Evolutionary conservation across 2,113 vertebrate genomes (phyloP).

Genomic region (Tapirus terrestris): DNA sequence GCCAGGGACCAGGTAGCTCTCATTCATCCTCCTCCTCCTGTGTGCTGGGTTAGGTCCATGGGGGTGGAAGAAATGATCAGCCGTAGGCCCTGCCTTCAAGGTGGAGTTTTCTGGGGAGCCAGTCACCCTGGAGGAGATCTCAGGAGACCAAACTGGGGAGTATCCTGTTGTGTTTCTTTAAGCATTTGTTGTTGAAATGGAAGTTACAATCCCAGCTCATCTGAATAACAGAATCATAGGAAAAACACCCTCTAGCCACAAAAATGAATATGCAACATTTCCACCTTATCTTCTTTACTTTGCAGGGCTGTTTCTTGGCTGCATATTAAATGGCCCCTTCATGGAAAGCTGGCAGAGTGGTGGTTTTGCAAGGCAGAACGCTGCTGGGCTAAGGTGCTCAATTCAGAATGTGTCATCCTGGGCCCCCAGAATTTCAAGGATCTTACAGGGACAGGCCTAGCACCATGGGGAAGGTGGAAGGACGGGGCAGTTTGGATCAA

Average conservation of each 20-base stretch:
- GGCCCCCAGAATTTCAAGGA: conserved; percentile 64
- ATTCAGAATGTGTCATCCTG: conserved; percentile 72
- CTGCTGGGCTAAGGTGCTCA: conserved; percentile 78
- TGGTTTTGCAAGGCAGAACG: conserved; percentile 76
- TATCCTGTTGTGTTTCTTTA: conserved; percentile 82
- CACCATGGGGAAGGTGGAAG: conserved; percentile 26
- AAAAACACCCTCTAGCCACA: conserved; percentile 84
- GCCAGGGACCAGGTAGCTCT: not conserved
- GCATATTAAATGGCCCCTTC: conserved; percentile 83
- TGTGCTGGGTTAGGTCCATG: not conserved
- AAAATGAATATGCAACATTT: conserved; percentile 86
- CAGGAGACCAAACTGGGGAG: conserved; percentile 41
- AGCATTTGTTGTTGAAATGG: conserved; percentile 82
- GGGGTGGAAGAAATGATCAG: not conserved
- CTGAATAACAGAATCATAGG: conserved; percentile 83
- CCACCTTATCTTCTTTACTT: conserved; percentile 85
- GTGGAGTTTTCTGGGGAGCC: not conserved
- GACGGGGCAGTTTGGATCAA: not conserved
- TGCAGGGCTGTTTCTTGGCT: conserved; percentile 82
- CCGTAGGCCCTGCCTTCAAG: not conserved
- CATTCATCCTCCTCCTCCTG: not conserved
- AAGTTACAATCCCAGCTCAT: conserved; percentile 82
- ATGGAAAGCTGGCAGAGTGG: conserved; percentile 76
- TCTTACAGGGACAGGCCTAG: conserved; percentile 24
- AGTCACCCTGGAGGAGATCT: conserved; percentile 54